Evolutionary conservation across 2,888 invertebrate species (phyloP), one percentile per base, ranked within the genome.

Genomic region (Empis stercorea): DNA sequence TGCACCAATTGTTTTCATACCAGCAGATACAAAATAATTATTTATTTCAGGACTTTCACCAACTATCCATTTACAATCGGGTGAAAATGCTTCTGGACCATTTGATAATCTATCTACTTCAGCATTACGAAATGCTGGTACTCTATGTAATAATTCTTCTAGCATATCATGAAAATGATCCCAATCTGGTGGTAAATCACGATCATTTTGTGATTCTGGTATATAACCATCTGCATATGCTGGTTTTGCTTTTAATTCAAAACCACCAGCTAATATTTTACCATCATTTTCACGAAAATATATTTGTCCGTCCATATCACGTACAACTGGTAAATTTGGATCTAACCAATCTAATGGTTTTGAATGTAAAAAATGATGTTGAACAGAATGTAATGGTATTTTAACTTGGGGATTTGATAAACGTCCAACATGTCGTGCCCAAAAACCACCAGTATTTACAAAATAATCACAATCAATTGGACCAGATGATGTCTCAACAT

Each of bases 1-100:
- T 42, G 95, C 84, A n/a, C 96, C 96, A 30, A 91, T 85, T 0
- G 94, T 92, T 73, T 93, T 93, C 84, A 95, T 91, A 3, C 96
- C 97, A 36, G 94, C 91, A 1, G 95, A 93, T 37, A 97, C 83
- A 64, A 81, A 84, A 65, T 94, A 94, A 61, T 91, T 91, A 56
- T 78, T 75, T 57, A 93, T 81, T 76, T 96, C 95, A 0, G 95
- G 87, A 4, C 88, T 80, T 73, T 94, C 89, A 0, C 97, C 97
- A 1, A 97, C 76, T 46, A 96, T 87, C 87, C 93, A 92, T 62
- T 87, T 88, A 66, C 93, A 92, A 65, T 99, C 97, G 0, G 97
- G 95, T 5, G 95, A 93, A 71, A 96, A 97, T 2, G 89, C 88
- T 70, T 96, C 96, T 0, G 94, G 83, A 0, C 89, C 87, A 61